phyloP scores from a whole-genome alignment of 2,113 vertebrate genomes.

The Centrocercus urophasianus region DNA sequence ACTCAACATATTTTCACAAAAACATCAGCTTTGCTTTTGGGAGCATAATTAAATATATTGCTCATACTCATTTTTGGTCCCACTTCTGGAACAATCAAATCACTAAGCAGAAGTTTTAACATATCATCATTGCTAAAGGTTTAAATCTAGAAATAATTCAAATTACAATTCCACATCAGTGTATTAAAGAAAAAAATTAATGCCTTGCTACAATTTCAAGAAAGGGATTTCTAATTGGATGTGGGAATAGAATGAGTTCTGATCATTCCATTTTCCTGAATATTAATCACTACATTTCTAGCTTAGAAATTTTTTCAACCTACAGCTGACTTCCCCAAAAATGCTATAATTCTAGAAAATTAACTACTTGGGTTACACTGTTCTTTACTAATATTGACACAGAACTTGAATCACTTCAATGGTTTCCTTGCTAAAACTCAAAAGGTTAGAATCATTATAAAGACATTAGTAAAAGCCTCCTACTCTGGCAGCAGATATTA shows the following conservation, averaged over 20 bases:
- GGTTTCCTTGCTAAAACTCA: background rate
- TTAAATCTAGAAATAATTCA: constrained; percentile 26
- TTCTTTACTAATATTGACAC: background rate
- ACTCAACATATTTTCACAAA: background rate
- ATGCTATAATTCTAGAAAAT: background rate
- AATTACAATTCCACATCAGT: background rate
- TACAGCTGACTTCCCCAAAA: background rate
- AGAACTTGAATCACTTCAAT: background rate
- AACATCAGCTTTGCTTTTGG: background rate
- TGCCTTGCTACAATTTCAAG: background rate
- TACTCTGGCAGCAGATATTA: background rate
- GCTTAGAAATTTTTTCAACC: background rate
- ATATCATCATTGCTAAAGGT: background rate
- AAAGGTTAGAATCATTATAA: background rate
- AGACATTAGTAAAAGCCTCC: background rate
- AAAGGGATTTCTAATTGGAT: constrained; percentile 18
- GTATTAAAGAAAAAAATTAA: background rate
- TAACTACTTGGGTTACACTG: background rate
- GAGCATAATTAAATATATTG: background rate
- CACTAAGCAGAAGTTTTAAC: background rate
- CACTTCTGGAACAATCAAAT: constrained; percentile 16
- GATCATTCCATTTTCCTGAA: background rate
- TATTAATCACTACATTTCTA: background rate
- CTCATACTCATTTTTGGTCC: background rate
- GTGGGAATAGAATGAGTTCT: background rate